phyloP scores from a whole-genome alignment of 2,888 invertebrate species.

The Eristalinus aeneus region DNA sequence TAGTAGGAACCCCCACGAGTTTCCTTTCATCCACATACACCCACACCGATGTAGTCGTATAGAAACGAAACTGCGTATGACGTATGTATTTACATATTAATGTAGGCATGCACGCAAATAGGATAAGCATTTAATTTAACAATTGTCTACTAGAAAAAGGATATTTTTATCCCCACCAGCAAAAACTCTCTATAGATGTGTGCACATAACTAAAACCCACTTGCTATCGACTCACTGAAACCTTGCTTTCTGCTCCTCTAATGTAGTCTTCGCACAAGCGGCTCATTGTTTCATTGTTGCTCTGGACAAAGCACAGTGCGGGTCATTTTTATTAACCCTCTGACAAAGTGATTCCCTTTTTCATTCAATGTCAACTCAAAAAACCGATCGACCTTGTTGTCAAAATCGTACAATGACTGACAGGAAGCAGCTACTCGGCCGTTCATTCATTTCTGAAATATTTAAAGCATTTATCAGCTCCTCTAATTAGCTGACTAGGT shows the following conservation, averaged over 20 bases:
- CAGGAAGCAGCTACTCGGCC: neutral
- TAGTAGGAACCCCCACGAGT: neutral
- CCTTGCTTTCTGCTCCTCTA: conserved; percentile 9
- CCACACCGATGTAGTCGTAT: conserved; percentile 7
- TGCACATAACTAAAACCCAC: conserved; percentile 3
- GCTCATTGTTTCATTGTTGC: conserved; percentile 26
- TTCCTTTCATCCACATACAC: neutral
- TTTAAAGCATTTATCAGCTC: neutral
- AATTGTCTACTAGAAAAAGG: conserved; percentile 39
- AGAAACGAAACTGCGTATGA: conserved; percentile 20
- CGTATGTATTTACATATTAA: neutral
- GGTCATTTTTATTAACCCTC: conserved; percentile 23
- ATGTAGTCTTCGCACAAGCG: neutral
- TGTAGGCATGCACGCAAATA: conserved; percentile 29
- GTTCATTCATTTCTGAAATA: neutral
- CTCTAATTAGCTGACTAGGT: neutral
- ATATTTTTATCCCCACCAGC: conserved; percentile 39
- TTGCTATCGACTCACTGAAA: neutral
- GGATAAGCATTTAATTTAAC: conserved; percentile 46
- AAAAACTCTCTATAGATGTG: neutral
- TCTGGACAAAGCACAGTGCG: conserved; percentile 41
- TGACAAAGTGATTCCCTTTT: conserved; percentile 4
- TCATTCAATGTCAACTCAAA: neutral
- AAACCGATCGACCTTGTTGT: conserved; percentile 41
- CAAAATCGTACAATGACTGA: neutral